Conservation (phyloP, 2,888 invertebrate genomes). For the Scaptomyza parva region DNA sequence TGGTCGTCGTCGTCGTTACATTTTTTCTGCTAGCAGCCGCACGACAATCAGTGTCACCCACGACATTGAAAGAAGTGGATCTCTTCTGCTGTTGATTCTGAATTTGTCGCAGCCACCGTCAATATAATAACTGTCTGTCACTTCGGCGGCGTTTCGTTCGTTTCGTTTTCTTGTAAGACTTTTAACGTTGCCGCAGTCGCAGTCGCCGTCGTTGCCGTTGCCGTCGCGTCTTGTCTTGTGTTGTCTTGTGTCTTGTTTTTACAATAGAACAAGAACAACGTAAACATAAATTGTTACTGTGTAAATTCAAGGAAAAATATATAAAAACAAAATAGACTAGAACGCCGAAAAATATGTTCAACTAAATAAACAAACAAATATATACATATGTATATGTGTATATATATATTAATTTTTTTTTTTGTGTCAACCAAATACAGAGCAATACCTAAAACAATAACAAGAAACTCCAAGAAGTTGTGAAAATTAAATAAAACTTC, state of each 20-base stretch:
- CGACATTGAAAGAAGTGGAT: constrained; percentile 82
- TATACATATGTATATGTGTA: too few relatives aligned
- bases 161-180: background rate
- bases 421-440: background rate
- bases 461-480: too few relatives aligned
- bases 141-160: constrained; percentile 15
- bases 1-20: constrained; percentile 57
- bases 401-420: background rate
- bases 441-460: background rate
- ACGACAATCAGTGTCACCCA: constrained; percentile 83
- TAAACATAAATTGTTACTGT: too few relatives aligned
- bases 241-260: background rate
- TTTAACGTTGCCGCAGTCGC: constrained; percentile 7
- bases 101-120: constrained; percentile 43
- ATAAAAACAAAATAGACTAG: constrained; percentile 10
- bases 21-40: constrained; percentile 67
- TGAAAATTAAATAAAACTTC: too few relatives aligned
- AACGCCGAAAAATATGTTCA: background rate
- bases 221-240: too few relatives aligned
- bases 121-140: constrained; percentile 27
- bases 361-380: background rate
- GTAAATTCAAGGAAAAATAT: background rate
- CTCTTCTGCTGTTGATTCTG: constrained; percentile 46
- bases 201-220: constrained; percentile 24
- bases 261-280: background rate